A percentile compares a stretch with the other conserved stretches of the same genome.
These are phyloP conservation scores for Anableps anableps DNA, from an alignment of 2,797 vertebrate genomes.

Conservation along the genomic window DNA sequence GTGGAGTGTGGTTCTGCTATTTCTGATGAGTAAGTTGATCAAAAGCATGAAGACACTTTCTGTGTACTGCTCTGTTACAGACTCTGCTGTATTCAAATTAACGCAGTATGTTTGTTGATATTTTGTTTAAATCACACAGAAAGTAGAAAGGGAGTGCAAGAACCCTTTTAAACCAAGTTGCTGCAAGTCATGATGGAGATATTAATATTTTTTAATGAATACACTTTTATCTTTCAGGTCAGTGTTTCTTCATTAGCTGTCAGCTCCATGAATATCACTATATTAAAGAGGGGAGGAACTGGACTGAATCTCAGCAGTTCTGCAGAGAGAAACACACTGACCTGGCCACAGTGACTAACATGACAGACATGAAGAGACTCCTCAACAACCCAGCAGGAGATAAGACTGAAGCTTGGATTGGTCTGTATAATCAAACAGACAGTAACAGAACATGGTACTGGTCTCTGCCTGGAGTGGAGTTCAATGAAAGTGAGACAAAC, in stretches of 20 bases:
- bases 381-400: not conserved
- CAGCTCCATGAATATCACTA: not conserved
- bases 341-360: not conserved
- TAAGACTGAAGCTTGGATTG: not conserved
- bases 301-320: not conserved
- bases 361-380: not conserved
- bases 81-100: no score
- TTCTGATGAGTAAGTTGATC: not conserved
- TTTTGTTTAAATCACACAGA: no score
- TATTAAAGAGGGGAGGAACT: not conserved
- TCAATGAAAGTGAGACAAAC: not conserved
- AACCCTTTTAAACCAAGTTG: no score
- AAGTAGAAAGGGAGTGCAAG: no score
- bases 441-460: not conserved
- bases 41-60: no score
- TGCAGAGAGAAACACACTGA: conserved; percentile 1
- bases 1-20: not conserved
- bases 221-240: no score
- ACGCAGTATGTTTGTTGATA: no score
- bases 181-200: no score
- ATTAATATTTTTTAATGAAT: no score
- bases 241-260: not conserved
- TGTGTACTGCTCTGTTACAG: no score
- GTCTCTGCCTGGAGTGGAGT: not conserved
- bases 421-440: not conserved